Conservation (phyloP, 2,113 vertebrate genomes). For the Microtus oregoni region DNA sequence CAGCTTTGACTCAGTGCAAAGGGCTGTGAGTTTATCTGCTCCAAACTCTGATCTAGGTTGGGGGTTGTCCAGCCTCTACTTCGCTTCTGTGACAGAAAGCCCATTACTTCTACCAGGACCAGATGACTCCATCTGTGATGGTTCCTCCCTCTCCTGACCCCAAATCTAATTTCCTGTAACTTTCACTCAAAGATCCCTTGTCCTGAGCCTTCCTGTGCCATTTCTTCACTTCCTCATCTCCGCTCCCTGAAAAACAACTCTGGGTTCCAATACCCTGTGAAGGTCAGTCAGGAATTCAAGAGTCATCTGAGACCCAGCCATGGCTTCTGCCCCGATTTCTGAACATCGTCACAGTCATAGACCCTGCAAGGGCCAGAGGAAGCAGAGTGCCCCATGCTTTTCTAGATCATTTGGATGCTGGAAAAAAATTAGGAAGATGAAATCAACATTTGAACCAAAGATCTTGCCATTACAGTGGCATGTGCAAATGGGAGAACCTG, state of each 20-base stretch:
- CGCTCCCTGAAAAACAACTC: not conserved
- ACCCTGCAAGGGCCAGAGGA: constrained; percentile 64
- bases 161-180: not conserved
- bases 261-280: not conserved
- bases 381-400: constrained; percentile 73
- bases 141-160: not conserved
- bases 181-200: constrained; percentile 35
- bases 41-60: not conserved
- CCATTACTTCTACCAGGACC: not conserved
- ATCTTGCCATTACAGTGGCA: not conserved
- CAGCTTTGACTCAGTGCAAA: not conserved
- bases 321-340: constrained; percentile 70
- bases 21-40: not conserved
- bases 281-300: not conserved
- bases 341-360: constrained; percentile 64
- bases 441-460: constrained; percentile 8
- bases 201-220: not conserved
- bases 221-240: constrained; percentile 28
- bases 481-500: not conserved
- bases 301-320: not conserved
- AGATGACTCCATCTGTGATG: not conserved
- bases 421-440: constrained; percentile 52
- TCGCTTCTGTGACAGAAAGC: not conserved
- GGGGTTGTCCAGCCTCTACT: not conserved
- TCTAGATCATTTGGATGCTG: constrained; percentile 52